These are phyloP conservation scores for Lytechinus pictus DNA, from an alignment of 35 echinoderm and acorn worm species.

Conservation along the genomic window DNA sequence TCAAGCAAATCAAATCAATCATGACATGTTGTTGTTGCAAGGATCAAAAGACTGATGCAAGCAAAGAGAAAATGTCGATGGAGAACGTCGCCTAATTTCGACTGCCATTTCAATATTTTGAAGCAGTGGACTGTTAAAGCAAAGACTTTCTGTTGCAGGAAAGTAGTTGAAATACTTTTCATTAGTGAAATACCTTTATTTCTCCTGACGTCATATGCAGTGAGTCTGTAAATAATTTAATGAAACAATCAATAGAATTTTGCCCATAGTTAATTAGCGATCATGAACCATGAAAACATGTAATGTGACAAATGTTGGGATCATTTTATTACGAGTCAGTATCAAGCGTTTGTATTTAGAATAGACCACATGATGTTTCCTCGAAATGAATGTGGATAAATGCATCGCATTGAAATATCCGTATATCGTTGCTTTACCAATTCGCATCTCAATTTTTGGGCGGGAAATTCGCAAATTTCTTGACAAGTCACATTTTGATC, in stretches of 20 bases:
- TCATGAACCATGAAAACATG: not conserved
- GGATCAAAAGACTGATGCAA: not conserved
- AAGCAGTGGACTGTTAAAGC: not conserved
- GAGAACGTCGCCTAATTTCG: not conserved
- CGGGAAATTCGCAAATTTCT: too few relatives aligned
- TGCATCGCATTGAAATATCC: not conserved
- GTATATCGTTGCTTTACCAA: not conserved
- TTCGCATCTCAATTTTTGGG: not conserved
- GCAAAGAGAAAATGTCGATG: not conserved
- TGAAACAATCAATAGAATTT: too few relatives aligned
- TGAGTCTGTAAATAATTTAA: too few relatives aligned
- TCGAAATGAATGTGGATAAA: not conserved
- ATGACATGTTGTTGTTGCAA: not conserved
- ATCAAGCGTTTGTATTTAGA: not conserved
- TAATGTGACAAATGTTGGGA: not conserved
- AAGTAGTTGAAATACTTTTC: too few relatives aligned
- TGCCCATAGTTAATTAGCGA: too few relatives aligned
- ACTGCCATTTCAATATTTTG: not conserved
- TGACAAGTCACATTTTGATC: too few relatives aligned
- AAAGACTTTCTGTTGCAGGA: not conserved
- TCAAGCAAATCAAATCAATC: constrained; percentile 22
- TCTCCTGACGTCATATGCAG: too few relatives aligned
- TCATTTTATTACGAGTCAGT: not conserved
- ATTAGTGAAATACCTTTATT: too few relatives aligned
- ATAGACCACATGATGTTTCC: not conserved